Percentiles rank a stretch among this genome's conserved stretches.
Evolutionary conservation across 2,888 invertebrate genomes (phyloP).

Genomic region (Athripsodes cinereus): DNA sequence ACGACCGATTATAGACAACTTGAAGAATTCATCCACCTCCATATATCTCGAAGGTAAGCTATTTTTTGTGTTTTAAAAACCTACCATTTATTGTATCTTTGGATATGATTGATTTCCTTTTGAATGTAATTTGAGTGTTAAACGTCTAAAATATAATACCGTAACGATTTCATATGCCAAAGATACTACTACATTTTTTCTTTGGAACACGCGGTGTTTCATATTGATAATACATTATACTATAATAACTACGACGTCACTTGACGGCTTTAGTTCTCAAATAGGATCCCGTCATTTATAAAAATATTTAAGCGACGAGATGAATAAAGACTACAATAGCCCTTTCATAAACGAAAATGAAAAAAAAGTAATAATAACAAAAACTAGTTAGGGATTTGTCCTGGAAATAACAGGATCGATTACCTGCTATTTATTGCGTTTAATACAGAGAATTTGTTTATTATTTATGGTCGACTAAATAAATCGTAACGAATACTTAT

Average conservation of each 20-base stretch:
- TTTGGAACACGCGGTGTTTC: too few relatives aligned
- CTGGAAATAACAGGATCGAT: slow-evolving; percentile 2
- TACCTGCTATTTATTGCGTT: slow-evolving; percentile 2
- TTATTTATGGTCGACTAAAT: slow-evolving; percentile 21
- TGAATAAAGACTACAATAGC: background rate
- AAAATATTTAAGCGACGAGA: background rate
- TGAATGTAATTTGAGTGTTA: too few relatives aligned
- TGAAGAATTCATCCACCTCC: slow-evolving; percentile 65
- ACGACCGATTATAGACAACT: slow-evolving; percentile 66
- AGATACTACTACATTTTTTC: too few relatives aligned
- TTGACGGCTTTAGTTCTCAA: too few relatives aligned
- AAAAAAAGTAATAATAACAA: background rate
- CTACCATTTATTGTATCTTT: too few relatives aligned
- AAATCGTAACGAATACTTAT: slow-evolving; percentile 16
- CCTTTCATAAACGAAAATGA: background rate
- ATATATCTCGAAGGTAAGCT: slow-evolving; percentile 73
- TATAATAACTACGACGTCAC: background rate
- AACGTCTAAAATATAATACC: too few relatives aligned
- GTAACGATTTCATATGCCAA: too few relatives aligned
- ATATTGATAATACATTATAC: too few relatives aligned
- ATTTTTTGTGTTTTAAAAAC: too few relatives aligned
- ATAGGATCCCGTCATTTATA: too few relatives aligned
- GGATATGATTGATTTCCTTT: too few relatives aligned
- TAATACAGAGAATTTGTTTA: background rate
- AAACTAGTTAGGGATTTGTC: background rate